Percentiles rank a stretch among this genome's conserved stretches.
Conservation (phyloP, 2,888 invertebrate species). For the Rhogogaster chlorosoma region DNA sequence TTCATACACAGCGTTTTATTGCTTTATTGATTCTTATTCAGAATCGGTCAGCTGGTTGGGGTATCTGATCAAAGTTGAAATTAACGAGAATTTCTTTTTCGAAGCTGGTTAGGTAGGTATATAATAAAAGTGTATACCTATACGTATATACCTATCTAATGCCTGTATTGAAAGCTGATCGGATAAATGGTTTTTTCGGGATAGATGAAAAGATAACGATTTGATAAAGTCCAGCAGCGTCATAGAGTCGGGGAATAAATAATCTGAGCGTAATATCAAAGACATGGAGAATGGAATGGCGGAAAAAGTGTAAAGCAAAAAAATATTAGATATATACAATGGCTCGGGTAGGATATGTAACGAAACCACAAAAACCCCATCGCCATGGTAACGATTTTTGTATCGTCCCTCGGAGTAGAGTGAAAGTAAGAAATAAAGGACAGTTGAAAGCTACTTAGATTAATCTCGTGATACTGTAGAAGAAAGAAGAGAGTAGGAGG, state of each 20-base stretch:
- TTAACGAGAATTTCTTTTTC: not conserved
- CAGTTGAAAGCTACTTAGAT: constrained; percentile 36
- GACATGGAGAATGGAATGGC: not conserved
- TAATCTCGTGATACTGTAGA: constrained; percentile 16
- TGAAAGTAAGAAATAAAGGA: not conserved
- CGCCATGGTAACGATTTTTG: constrained; percentile 38
- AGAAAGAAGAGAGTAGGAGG: not conserved
- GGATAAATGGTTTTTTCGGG: not conserved
- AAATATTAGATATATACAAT: not conserved
- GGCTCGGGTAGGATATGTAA: not conserved
- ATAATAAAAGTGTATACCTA: not conserved
- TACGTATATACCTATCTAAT: not conserved
- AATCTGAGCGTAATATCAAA: constrained; percentile 18
- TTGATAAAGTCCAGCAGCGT: not conserved
- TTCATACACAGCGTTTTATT: not conserved
- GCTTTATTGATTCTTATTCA: constrained; percentile 1
- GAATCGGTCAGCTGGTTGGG: not conserved
- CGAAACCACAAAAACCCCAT: not conserved
- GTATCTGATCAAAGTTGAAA: not conserved
- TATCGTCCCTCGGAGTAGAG: not conserved
- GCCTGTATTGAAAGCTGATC: not conserved
- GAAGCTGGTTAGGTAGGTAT: not conserved
- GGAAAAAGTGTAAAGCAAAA: not conserved
- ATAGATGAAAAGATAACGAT: not conserved
- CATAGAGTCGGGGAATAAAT: not conserved